Evolutionary conservation across 2,888 invertebrate genomes (phyloP).

Genomic region (Hybos culiciformis): DNA sequence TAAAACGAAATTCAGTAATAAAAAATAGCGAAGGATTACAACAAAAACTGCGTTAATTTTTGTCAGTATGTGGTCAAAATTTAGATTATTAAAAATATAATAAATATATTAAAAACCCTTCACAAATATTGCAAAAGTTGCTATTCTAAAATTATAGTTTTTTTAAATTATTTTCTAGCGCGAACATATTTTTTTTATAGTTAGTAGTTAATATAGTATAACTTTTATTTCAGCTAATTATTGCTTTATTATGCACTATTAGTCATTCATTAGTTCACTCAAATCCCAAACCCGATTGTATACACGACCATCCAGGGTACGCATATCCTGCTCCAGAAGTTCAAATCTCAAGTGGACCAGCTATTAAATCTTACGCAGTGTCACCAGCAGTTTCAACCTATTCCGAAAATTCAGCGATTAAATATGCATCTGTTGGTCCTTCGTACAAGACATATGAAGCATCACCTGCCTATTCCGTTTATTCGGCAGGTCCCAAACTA

Average conservation of each 20-base stretch:
- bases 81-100: too few relatives aligned
- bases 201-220: background rate
- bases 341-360: slow-evolving; percentile 37
- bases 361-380: slow-evolving; percentile 22
- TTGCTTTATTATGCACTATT: slow-evolving; percentile 25
- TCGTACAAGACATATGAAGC: slow-evolving; percentile 26
- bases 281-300: slow-evolving; percentile 27
- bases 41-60: too few relatives aligned
- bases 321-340: slow-evolving; percentile 42
- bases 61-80: too few relatives aligned
- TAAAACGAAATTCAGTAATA: too few relatives aligned
- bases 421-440: slow-evolving; percentile 31
- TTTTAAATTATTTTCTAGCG: too few relatives aligned
- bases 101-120: too few relatives aligned
- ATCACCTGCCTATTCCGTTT: slow-evolving; percentile 24
- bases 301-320: slow-evolving; percentile 36
- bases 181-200: background rate
- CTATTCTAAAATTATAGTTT: too few relatives aligned
- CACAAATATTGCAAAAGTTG: too few relatives aligned
- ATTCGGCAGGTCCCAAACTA: slow-evolving; percentile 23
- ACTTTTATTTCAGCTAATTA: slow-evolving; percentile 19
- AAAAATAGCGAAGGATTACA: too few relatives aligned
- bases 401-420: slow-evolving; percentile 28
- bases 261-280: slow-evolving; percentile 21
- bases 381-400: slow-evolving; percentile 27